Base-by-base conservation (phyloP, 1,140 invertebrate species). In the Drosophila kikkawai region DNA sequence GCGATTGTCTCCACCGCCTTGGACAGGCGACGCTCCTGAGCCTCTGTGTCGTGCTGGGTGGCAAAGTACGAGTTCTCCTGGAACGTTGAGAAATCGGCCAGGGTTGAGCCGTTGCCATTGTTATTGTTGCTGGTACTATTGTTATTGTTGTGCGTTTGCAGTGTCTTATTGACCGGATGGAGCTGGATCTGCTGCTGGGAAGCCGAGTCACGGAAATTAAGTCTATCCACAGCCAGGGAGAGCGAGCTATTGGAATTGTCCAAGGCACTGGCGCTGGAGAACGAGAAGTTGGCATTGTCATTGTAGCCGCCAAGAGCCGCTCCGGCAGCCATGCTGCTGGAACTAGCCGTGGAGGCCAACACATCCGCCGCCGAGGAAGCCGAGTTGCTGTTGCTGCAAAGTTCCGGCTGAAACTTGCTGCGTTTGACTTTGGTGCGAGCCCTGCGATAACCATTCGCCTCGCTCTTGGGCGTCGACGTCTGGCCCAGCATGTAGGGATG, bases 41-140 rank as follows among this genome's bases (percentile, higher is more conserved):
- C 87, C 57, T 93, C 92, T 0, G 71, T 64, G 37, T 93, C 91
- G 29, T 93, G 82, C 41, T 93, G 92, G 2, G 92, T 91, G n/a
- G 85, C 91, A 65, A 93, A 93, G 51, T 92, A 93, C 0, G 91
- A 92, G 59, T 93, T 93, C 61, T 93, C 92, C 67, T 93, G 92
- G 59, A 91, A 93, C 4, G 92, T 92, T n/a, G 91, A 91, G 45
- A 92, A 91, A 50, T 92, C 91, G 9, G 77, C 56, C 22, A 74
- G 32, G 4, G 70, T 71, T 12, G 60, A 34, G 36, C 4, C n/a
- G 55, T 75, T 79, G 9, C 67, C 78, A 22, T 76, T 82, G 7
- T 76, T 87, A 17, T 86, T 80, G 22, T 80, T 76, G 34, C 80
- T 45, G 55, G 78, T 75, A n/a, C 59, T 82, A 5, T 79, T 87